Conservation (phyloP, 2,113 vertebrate genomes). For the Grammatotria lemairii region DNA sequence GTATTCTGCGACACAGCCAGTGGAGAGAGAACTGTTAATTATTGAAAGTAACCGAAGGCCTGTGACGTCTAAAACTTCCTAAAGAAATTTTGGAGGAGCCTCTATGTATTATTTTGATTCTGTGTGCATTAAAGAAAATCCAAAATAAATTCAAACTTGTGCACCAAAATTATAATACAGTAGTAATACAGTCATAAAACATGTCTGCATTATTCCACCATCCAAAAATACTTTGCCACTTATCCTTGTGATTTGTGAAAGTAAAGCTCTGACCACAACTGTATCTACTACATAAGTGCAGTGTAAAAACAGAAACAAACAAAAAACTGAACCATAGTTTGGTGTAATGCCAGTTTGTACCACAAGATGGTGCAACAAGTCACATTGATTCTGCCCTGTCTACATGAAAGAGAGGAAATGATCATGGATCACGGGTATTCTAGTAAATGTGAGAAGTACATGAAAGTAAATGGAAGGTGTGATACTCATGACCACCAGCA, state of each 20-base stretch:
- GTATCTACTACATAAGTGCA: not conserved
- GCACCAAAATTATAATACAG: not conserved
- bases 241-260: not conserved
- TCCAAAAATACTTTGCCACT: rapidly evolving
- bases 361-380: not conserved
- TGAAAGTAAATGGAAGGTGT: not conserved
- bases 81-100: not conserved
- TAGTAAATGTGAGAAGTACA: not conserved
- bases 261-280: not conserved
- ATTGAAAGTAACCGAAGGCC: not conserved
- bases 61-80: not conserved
- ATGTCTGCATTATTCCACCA: not conserved
- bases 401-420: not conserved
- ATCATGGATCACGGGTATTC: not conserved
- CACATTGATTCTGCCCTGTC: not conserved
- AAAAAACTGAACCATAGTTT: not conserved
- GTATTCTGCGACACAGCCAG: not conserved
- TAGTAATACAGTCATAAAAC: not conserved
- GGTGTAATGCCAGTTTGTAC: not conserved
- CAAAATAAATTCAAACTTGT: not conserved
- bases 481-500: not conserved
- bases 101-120: not conserved
- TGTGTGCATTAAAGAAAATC: not conserved
- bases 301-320: not conserved
- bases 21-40: not conserved